These are phyloP conservation scores for Rhamphomyia laevipes DNA, from an alignment of 2,888 invertebrate species.

Conservation along the genomic window DNA sequence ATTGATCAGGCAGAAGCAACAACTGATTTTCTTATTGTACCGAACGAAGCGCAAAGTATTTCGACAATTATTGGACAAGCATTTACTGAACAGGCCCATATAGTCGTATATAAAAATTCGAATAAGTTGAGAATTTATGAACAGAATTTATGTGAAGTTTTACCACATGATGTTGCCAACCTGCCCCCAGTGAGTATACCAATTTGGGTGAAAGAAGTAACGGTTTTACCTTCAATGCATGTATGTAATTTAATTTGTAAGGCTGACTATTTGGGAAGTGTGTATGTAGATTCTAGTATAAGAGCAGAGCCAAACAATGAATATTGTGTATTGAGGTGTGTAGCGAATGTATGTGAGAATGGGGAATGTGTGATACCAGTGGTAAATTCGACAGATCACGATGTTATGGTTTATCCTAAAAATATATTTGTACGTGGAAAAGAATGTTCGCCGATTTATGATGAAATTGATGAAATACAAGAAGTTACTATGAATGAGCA, in stretches of 20 bases:
- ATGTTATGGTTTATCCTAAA: not conserved
- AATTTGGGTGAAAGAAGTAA: not conserved
- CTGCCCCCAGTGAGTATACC: not conserved
- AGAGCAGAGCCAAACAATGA: constrained; percentile 4
- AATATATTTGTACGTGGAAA: constrained; percentile 2
- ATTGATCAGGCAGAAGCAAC: constrained; percentile 6
- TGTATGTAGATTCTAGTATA: not conserved
- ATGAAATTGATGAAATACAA: not conserved
- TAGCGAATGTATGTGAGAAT: constrained; percentile 1
- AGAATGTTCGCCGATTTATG: not conserved
- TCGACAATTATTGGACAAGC: constrained; percentile 8
- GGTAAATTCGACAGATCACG: constrained; percentile 3
- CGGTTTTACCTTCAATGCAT: constrained; percentile 7
- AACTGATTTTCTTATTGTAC: constrained; percentile 5
- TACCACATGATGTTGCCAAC: not conserved
- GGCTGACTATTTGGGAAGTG: not conserved
- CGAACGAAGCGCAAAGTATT: constrained; percentile 6
- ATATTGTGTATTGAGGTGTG: constrained; percentile 1
- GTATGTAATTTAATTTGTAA: not conserved
- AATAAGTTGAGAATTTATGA: not conserved
- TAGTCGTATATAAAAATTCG: constrained; percentile 4
- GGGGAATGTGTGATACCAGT: constrained; percentile 1
- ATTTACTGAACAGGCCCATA: constrained; percentile 7
- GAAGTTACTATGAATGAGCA: too few species aligned
- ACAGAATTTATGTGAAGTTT: not conserved